phyloP scores from a whole-genome alignment of 2,797 vertebrate species.

The Acanthurus leucopareius region DNA sequence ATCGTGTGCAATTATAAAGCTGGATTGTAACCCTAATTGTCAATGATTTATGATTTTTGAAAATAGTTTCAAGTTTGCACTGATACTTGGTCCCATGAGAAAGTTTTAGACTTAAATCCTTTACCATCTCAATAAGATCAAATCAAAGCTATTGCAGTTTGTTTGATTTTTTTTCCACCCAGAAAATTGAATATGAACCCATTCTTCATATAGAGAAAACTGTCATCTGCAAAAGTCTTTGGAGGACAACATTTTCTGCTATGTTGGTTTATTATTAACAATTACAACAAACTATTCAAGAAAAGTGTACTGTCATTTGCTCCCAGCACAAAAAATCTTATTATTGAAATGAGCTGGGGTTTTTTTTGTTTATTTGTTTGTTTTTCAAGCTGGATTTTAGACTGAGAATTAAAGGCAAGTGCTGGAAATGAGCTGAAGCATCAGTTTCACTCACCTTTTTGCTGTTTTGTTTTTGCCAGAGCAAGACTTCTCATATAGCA shows the following conservation, averaged over 20 bases:
- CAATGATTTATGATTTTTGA: neutral
- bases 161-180: neutral
- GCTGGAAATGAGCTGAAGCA: neutral
- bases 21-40: neutral
- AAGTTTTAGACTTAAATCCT: neutral
- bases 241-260: no score
- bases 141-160: neutral
- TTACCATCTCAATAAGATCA: neutral
- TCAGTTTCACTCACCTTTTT: slow-evolving; percentile 56
- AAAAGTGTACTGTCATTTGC: neutral
- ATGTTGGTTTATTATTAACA: neutral
- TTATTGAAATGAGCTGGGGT: neutral
- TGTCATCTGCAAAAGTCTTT: neutral
- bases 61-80: neutral
- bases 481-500: slow-evolving; percentile 79
- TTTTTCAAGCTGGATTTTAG: neutral
- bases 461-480: slow-evolving; percentile 84
- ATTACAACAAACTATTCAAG: neutral
- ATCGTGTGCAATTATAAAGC: neutral
- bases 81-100: neutral
- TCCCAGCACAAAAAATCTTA: neutral
- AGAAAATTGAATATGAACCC: neutral
- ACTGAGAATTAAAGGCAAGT: neutral
- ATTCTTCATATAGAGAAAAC: neutral
- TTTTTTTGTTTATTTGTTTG: no score